Evolutionary conservation across 2,113 vertebrate species (phyloP), one percentile per base, ranked within the genome.

Genomic region (Notothenia rossii): DNA sequence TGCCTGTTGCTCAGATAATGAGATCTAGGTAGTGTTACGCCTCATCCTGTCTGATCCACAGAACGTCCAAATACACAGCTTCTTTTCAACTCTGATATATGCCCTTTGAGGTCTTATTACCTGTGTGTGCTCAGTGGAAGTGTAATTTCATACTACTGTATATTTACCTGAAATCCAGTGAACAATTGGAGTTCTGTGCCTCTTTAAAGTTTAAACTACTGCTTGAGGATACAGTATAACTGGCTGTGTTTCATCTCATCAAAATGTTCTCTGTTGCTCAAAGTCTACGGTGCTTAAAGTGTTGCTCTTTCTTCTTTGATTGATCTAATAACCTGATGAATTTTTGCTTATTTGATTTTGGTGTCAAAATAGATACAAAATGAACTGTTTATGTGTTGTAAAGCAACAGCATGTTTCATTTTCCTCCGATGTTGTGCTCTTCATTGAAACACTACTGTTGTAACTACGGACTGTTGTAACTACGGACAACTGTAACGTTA

Each of bases 1-100:
- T 75, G 81, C 64, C 72, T 77, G 77, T 82, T 83, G 77, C 73
- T 83, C 81, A 65, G 68, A 74, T 87, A 90, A 92, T 89, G 85
- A 89, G 71, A 83, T 81, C 70, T 51, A 74, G 88, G 72, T 65
- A 76, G 75, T 15, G 6, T 49, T 75, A 36, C n/a, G 51, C 53
- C 73, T 84, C 76, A 18, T 62, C 61, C 75, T 64, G 67, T 74
- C 62, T 77, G 74, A 67, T 77, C 43, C 63, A 25, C 43, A 58
- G 63, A 83, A 72, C 53, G 12, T 72, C 46, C 74, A 78, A 86
- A 79, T 53, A 75, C 65, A 61, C 4, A 5, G 53, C 66, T 67
- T 70, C 72, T 36, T 5, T 76, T 73, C 69, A 70, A 66, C 74
- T 85, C 77, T 86, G 74, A 86, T 85, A 10, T 14, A 45, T 51